Evolutionary conservation across 2,888 invertebrate species (phyloP).

Genomic region (Lycaena phlaeas): DNA sequence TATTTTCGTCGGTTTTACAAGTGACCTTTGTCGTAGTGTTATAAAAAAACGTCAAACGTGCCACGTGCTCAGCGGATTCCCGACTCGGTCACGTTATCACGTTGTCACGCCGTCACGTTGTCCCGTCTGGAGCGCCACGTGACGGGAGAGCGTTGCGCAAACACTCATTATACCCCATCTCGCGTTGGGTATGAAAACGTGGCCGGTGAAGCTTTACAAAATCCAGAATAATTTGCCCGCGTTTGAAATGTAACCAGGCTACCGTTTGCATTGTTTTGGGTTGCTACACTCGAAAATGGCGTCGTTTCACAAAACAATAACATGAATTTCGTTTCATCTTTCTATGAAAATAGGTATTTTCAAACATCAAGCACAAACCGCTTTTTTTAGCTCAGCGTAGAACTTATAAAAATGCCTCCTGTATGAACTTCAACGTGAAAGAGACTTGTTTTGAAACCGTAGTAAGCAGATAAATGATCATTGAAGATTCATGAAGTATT

Average conservation of each 20-base stretch:
- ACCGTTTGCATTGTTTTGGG: neutral
- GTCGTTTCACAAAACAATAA: too few species aligned
- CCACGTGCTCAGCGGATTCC: conserved; percentile 20
- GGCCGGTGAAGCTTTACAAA: conserved; percentile 10
- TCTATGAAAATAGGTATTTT: too few species aligned
- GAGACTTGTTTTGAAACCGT: too few species aligned
- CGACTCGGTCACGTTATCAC: conserved; percentile 40
- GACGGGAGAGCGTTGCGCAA: conserved; percentile 18
- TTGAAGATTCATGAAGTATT: too few species aligned
- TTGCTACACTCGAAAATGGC: neutral
- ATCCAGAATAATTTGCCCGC: conserved; percentile 3
- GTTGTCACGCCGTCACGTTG: too few species aligned
- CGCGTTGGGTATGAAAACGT: conserved; percentile 20
- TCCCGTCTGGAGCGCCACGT: conserved; percentile 36
- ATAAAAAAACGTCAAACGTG: neutral
- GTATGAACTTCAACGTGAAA: too few species aligned
- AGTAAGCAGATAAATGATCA: too few species aligned
- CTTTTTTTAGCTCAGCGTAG: too few species aligned
- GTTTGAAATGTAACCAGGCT: conserved; percentile 1
- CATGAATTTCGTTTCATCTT: too few species aligned
- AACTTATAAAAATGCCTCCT: too few species aligned
- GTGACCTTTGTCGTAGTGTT: neutral
- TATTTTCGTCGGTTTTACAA: neutral
- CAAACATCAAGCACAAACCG: too few species aligned
- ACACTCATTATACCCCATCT: conserved; percentile 28